Percentiles rank a stretch among this genome's conserved stretches.
Evolutionary conservation across 1,140 invertebrate genomes (phyloP).

Genomic region (Delia radicum): DNA sequence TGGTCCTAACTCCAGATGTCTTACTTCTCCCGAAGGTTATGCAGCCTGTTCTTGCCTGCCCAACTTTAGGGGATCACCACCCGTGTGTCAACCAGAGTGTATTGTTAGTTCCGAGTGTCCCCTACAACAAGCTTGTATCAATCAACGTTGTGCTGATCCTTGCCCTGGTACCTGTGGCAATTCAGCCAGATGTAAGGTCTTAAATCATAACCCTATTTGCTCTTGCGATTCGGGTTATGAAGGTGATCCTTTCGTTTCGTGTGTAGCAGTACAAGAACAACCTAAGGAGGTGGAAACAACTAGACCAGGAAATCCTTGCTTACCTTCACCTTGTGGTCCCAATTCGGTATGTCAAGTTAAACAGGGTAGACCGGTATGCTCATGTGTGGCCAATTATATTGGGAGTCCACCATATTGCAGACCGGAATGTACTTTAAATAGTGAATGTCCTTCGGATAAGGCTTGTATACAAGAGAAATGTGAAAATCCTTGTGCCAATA

Average conservation of each 20-base stretch:
- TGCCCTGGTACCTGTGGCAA: slow-evolving; percentile 77
- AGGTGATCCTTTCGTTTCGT: slow-evolving; percentile 80
- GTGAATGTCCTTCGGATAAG: slow-evolving; percentile 72
- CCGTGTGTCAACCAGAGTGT: slow-evolving; percentile 78
- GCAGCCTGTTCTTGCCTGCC: slow-evolving; percentile 79
- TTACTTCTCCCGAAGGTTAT: slow-evolving; percentile 68
- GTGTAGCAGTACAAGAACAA: slow-evolving; percentile 59
- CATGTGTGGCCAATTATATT: slow-evolving; percentile 73
- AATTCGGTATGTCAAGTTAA: slow-evolving; percentile 83
- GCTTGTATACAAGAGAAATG: slow-evolving; percentile 82
- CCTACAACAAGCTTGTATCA: slow-evolving; percentile 74
- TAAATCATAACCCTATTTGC: slow-evolving; percentile 83
- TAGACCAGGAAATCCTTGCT: slow-evolving; percentile 67
- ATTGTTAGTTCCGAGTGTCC: slow-evolving; percentile 77
- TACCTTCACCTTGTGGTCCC: slow-evolving; percentile 79
- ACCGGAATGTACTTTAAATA: slow-evolving; percentile 73
- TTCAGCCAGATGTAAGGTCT: slow-evolving; percentile 70
- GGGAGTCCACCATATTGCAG: slow-evolving; percentile 73
- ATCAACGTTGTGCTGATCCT: slow-evolving; percentile 75
- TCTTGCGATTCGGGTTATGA: slow-evolving; percentile 70
- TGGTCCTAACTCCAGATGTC: slow-evolving; percentile 76
- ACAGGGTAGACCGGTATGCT: slow-evolving; percentile 75
- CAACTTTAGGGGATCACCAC: slow-evolving; percentile 74
- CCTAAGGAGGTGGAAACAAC: slow-evolving; percentile 43
- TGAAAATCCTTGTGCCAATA: slow-evolving; percentile 70